These are phyloP conservation scores for Lysandra coridon DNA, from an alignment of 2,888 invertebrate species.

Conservation along the genomic window DNA sequence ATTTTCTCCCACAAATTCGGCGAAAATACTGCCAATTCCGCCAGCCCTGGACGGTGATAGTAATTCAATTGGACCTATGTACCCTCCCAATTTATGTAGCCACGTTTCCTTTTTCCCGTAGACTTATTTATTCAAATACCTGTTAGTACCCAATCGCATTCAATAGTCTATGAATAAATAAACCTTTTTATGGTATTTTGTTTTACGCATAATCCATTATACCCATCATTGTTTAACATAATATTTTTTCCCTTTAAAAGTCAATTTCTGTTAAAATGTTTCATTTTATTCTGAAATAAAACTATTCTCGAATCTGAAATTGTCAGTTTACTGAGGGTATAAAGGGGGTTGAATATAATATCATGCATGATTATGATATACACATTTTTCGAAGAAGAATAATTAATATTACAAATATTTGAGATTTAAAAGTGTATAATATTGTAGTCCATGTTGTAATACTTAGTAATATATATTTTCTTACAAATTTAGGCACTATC, in stretches of 20 bases:
- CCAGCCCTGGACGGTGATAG: constrained; percentile 6
- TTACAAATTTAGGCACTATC: no score
- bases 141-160: constrained; percentile 8
- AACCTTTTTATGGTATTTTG: not conserved
- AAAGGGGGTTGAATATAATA: not conserved
- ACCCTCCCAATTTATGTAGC: constrained; percentile 23
- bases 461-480: no score
- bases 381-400: no score
- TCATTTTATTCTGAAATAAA: no score
- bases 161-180: constrained; percentile 26
- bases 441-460: no score
- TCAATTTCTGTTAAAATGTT: not conserved
- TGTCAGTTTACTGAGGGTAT: not conserved
- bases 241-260: not conserved
- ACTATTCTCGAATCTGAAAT: no score
- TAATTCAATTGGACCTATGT: constrained; percentile 25
- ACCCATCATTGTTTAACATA: not conserved
- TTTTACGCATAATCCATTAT: constrained; percentile 4
- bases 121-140: constrained; percentile 25
- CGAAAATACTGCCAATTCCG: not conserved
- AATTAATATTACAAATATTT: no score
- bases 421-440: no score
- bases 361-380: no score
- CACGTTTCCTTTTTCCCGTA: constrained; percentile 20
- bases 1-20: constrained; percentile 6